A percentile compares a stretch with the other conserved stretches of the same genome.
These are phyloP conservation scores for Heliconius hewitsoni DNA, from an alignment of 1,140 invertebrate genomes.

Conservation along the genomic window DNA sequence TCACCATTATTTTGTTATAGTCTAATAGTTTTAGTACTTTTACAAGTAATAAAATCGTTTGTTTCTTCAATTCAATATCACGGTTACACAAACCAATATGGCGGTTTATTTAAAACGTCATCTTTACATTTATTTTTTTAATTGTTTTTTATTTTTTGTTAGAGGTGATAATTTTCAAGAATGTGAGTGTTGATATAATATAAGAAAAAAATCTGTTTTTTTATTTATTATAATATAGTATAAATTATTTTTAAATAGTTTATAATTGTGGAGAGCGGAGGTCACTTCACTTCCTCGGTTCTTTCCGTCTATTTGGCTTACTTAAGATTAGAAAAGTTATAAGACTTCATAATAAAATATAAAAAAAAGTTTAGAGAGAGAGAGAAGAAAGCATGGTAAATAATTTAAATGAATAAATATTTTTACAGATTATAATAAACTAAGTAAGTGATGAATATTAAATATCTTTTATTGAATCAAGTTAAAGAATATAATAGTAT, in stretches of 20 bases:
- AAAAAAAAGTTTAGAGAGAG: neutral
- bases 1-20: conserved; percentile 28
- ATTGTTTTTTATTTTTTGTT: conserved; percentile 6
- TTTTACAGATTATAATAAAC: conserved; percentile 5
- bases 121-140: conserved; percentile 19
- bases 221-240: too few species aligned
- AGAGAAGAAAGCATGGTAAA: too few species aligned
- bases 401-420: neutral
- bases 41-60: conserved; percentile 29
- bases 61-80: conserved; percentile 26
- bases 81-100: conserved; percentile 27
- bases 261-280: too few species aligned
- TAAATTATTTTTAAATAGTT: too few species aligned
- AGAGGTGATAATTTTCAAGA: conserved; percentile 22
- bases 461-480: too few species aligned
- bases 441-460: neutral
- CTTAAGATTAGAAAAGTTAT: too few species aligned
- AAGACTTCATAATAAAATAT: neutral
- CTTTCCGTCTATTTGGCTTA: too few species aligned
- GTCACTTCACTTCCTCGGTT: too few species aligned
- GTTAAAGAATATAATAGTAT: too few species aligned
- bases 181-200: neutral
- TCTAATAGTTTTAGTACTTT: conserved; percentile 36
- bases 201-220: too few species aligned
- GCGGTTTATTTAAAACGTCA: conserved; percentile 12